Conservation (phyloP, 2,113 vertebrate genomes). For the Tursiops truncatus region DNA sequence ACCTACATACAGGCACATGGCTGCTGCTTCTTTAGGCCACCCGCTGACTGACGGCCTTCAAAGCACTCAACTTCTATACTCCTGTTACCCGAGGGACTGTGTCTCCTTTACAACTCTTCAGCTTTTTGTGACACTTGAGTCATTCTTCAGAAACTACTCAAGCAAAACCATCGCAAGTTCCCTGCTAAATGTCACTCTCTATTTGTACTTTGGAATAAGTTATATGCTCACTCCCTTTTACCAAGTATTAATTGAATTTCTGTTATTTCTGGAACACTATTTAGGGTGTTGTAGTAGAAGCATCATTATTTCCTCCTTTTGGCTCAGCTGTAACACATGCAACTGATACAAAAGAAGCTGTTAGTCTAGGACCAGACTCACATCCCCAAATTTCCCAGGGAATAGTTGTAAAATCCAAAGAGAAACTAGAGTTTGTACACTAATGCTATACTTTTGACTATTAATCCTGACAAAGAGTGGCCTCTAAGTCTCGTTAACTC, state of each 20-base stretch:
- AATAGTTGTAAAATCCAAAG: background rate
- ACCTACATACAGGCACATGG: fast-evolving
- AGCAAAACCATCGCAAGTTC: background rate
- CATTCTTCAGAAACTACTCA: background rate
- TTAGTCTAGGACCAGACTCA: background rate
- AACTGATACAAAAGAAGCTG: background rate
- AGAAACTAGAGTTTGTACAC: background rate
- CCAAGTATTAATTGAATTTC: background rate
- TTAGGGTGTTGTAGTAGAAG: background rate
- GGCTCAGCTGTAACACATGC: background rate
- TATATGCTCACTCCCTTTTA: background rate
- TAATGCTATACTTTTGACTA: background rate
- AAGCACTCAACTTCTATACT: background rate
- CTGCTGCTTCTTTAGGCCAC: background rate
- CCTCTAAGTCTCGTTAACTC: background rate
- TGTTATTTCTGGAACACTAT: background rate
- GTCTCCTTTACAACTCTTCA: background rate
- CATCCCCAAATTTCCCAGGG: background rate
- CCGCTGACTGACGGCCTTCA: background rate
- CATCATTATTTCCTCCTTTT: background rate
- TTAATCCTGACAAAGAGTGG: background rate
- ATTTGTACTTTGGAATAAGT: background rate
- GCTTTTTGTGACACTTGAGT: background rate
- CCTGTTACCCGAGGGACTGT: background rate
- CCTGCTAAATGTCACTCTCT: background rate